Conservation (phyloP, 2,888 invertebrate genomes). For the Physocephala rufipes region DNA sequence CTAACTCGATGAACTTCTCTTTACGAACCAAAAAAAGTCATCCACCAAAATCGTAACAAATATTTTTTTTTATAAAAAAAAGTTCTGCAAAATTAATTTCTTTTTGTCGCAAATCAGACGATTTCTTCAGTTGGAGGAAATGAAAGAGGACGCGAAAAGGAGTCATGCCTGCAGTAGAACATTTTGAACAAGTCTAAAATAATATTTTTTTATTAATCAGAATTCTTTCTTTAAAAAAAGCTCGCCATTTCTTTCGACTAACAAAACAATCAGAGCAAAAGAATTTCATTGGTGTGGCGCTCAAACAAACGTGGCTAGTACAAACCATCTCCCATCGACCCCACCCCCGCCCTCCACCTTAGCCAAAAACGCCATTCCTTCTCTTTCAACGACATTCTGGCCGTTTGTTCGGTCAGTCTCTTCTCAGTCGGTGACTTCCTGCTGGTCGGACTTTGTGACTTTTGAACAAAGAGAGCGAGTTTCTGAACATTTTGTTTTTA, state of each 20-base stretch:
- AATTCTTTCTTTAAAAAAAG: neutral
- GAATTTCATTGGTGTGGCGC: conserved; percentile 16
- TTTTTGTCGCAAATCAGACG: too few species aligned
- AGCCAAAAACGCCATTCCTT: neutral
- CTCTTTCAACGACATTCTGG: neutral
- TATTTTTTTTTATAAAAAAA: too few species aligned
- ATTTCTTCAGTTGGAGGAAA: too few species aligned
- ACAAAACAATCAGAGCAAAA: conserved; percentile 15
- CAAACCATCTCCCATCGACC: neutral
- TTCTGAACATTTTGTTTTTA: too few species aligned
- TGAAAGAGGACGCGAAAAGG: neutral
- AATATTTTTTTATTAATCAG: conserved; percentile 5
- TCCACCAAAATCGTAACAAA: too few species aligned
- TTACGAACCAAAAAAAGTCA: too few species aligned
- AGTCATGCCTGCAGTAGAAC: neutral
- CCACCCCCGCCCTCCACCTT: neutral
- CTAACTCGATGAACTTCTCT: too few species aligned
- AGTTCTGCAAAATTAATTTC: too few species aligned
- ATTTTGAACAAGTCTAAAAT: neutral
- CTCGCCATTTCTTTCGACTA: neutral
- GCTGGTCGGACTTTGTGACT: conserved; percentile 11
- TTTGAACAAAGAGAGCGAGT: conserved; percentile 9
- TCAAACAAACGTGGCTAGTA: neutral
- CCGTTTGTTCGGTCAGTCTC: neutral
- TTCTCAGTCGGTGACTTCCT: neutral